Evolutionary conservation across 2,888 invertebrate species (phyloP).

Genomic region (Stegophylla sp.): DNA sequence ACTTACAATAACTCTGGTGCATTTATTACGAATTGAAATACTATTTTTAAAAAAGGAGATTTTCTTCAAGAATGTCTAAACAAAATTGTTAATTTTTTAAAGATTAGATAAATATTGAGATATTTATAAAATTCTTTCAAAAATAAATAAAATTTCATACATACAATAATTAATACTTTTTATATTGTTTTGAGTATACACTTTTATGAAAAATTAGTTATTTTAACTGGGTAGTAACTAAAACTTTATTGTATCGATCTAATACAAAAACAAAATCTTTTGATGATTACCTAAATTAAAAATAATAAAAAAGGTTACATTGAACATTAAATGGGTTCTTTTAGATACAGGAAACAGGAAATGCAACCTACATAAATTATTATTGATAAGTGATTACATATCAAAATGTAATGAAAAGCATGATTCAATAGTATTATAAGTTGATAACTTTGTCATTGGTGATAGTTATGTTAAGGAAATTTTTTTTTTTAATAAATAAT

Average conservation of each 20-base stretch:
- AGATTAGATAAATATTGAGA: background rate
- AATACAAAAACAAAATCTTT: background rate
- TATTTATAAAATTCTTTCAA: background rate
- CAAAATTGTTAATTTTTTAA: background rate
- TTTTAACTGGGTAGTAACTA: no score
- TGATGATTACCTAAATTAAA: background rate
- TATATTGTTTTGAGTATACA: no score
- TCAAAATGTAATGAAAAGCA: conserved; percentile 2
- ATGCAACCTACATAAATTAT: conserved; percentile 16
- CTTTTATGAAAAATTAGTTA: no score
- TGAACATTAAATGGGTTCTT: background rate
- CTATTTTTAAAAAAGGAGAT: conserved; percentile 26
- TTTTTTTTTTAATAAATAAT: no score
- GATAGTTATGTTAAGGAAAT: no score
- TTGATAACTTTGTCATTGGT: background rate
- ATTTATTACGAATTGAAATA: conserved; percentile 24
- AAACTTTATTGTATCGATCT: background rate
- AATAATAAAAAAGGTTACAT: background rate
- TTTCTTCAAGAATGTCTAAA: conserved; percentile 13
- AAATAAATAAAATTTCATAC: no score
- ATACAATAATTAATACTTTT: no score
- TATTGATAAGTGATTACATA: conserved; percentile 37
- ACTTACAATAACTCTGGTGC: conserved; percentile 4
- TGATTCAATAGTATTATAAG: background rate
- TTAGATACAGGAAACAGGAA: conserved; percentile 38